A percentile compares a stretch with the other conserved stretches of the same genome.
These are phyloP conservation scores for Xenopus laevis DNA, from an alignment of 2,113 vertebrate species.

Conservation along the genomic window DNA sequence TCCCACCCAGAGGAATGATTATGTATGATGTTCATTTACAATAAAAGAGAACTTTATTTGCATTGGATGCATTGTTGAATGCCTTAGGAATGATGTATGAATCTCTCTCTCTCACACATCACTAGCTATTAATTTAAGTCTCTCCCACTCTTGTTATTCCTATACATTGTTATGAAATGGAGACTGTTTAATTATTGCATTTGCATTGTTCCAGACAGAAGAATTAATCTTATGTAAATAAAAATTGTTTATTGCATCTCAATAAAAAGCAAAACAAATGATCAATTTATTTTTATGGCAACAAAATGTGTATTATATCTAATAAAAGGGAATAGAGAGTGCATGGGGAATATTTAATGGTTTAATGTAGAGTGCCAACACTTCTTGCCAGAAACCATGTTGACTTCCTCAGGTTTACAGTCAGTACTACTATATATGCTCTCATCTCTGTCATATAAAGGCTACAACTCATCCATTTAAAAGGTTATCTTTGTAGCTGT, in stretches of 20 bases:
- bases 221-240: background rate
- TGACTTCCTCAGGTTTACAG: too few species aligned
- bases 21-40: slow-evolving; percentile 51
- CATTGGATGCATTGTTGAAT: slow-evolving; percentile 51
- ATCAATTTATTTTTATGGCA: too few species aligned
- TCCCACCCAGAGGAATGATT: slow-evolving; percentile 49
- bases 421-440: too few species aligned
- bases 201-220: background rate
- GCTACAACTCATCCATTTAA: too few species aligned
- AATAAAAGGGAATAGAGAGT: too few species aligned
- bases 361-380: too few species aligned
- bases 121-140: slow-evolving; percentile 1
- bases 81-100: slow-evolving; percentile 37
- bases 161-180: background rate
- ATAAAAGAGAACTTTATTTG: slow-evolving; percentile 46
- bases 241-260: background rate
- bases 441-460: too few species aligned
- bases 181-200: background rate
- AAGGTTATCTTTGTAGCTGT: too few species aligned
- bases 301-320: too few species aligned
- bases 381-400: too few species aligned
- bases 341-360: too few species aligned
- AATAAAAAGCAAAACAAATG: too few species aligned
- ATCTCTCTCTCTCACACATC: slow-evolving; percentile 1
- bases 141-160: background rate